These are phyloP conservation scores for Trichogramma pretiosum DNA, from an alignment of 1,140 invertebrate species.

Conservation along the genomic window DNA sequence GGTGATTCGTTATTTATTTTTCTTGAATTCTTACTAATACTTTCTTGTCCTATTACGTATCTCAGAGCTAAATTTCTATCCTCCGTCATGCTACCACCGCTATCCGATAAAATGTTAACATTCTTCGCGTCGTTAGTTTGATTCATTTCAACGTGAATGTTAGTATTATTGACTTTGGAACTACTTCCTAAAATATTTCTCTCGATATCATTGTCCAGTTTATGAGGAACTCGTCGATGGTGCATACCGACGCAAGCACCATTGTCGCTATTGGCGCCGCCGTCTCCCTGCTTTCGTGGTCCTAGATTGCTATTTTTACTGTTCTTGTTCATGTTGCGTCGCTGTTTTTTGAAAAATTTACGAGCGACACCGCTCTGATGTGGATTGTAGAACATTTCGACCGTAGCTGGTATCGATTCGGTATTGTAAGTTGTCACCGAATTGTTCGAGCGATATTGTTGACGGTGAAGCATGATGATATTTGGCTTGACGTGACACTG, in stretches of 20 bases:
- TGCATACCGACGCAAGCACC: constrained; percentile 43
- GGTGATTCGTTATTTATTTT: constrained; percentile 29
- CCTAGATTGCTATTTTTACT: constrained; percentile 70
- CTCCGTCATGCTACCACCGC: constrained; percentile 45
- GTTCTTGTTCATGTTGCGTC: constrained; percentile 57
- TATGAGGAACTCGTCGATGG: constrained; percentile 43
- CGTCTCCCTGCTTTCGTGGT: constrained; percentile 53
- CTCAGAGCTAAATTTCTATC: constrained; percentile 32
- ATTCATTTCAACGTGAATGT: constrained; percentile 60
- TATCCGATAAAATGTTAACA: constrained; percentile 55
- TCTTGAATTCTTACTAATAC: constrained; percentile 24
- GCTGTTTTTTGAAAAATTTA: constrained; percentile 85
- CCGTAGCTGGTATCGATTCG: constrained; percentile 49
- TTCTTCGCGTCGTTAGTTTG: constrained; percentile 50
- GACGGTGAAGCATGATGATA: constrained; percentile 54
- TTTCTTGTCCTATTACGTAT: constrained; percentile 39
- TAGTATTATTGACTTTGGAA: constrained; percentile 70
- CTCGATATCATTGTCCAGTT: constrained; percentile 48
- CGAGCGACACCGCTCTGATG: constrained; percentile 85
- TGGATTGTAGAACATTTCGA: constrained; percentile 84
- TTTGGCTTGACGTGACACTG: constrained; percentile 17
- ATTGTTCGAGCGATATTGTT: constrained; percentile 61
- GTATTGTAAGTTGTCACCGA: constrained; percentile 60
- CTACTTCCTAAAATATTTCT: constrained; percentile 57
- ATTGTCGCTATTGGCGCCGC: constrained; percentile 51